Percentiles rank a stretch among this genome's conserved stretches.
phyloP scores from a whole-genome alignment of 2,113 vertebrate genomes.

The Macquaria australasica region DNA sequence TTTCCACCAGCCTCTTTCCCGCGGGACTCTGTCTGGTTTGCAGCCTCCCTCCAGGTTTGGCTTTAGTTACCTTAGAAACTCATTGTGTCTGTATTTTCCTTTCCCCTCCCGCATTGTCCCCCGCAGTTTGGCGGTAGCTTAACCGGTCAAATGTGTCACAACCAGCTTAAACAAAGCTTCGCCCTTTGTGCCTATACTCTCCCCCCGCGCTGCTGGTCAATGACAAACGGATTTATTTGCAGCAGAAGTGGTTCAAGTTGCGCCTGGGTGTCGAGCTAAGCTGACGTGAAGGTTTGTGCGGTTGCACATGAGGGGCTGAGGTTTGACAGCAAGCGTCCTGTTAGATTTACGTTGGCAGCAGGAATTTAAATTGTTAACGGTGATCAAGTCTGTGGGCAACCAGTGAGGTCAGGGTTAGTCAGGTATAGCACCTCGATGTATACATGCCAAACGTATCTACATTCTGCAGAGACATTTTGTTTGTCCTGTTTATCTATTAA shows the following conservation, averaged over 20 bases:
- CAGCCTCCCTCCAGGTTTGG: conserved; percentile 50
- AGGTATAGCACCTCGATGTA: not conserved
- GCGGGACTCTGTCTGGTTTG: conserved; percentile 33
- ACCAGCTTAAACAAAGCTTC: conserved; percentile 47
- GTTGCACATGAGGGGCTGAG: not conserved
- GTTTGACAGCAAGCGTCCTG: conserved; percentile 16
- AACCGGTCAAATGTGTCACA: conserved; percentile 71
- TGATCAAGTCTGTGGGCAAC: not conserved
- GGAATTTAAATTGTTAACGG: conserved; percentile 25
- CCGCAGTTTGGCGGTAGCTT: conserved; percentile 73
- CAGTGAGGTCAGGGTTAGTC: not conserved
- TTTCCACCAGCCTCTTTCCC: conserved; percentile 35
- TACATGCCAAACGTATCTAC: not conserved
- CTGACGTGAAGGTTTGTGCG: conserved; percentile 9
- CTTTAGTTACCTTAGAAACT: conserved; percentile 74
- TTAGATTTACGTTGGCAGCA: conserved; percentile 41
- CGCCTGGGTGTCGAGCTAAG: not conserved
- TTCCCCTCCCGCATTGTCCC: conserved; percentile 53
- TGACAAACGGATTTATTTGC: conserved; percentile 50
- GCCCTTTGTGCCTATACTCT: not conserved
- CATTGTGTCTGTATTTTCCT: conserved; percentile 57
- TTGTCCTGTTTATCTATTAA: not conserved
- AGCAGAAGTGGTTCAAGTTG: conserved; percentile 30
- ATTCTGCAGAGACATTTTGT: not conserved
- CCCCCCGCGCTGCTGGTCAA: conserved; percentile 20